phyloP scores from a whole-genome alignment of 2,888 invertebrate genomes.

The Pristionchus arcanus region DNA sequence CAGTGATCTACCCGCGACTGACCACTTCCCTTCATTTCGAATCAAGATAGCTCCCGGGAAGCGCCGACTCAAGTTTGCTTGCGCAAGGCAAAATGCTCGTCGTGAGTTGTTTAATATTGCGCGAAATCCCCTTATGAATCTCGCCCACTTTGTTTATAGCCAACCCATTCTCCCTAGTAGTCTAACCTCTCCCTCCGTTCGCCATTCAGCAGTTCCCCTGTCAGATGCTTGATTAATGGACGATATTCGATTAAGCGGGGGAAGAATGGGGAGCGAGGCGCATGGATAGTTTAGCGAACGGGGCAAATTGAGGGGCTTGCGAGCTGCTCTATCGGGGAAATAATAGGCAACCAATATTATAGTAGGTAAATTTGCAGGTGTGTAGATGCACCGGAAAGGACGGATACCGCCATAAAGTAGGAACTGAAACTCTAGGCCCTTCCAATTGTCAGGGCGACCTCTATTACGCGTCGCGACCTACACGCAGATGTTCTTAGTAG shows the following conservation, averaged over 20 bases:
- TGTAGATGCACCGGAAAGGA: background rate
- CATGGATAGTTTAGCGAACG: background rate
- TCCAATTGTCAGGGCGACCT: conserved; percentile 1
- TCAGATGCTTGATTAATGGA: conserved; percentile 43
- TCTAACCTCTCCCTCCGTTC: background rate
- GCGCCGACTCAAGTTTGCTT: too few relatives aligned
- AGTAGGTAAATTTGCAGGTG: background rate
- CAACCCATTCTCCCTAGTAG: background rate
- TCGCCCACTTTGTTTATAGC: background rate
- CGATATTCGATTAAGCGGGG: conserved; percentile 42
- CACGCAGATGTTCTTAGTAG: conserved; percentile 38
- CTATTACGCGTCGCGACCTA: conserved; percentile 22
- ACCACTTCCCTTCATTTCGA: too few relatives aligned
- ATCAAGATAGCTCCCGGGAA: too few relatives aligned
- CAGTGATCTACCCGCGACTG: too few relatives aligned
- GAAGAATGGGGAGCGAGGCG: background rate
- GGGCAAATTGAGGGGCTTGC: background rate
- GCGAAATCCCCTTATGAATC: too few relatives aligned
- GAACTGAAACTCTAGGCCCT: background rate
- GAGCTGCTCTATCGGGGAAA: background rate
- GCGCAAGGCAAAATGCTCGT: too few relatives aligned
- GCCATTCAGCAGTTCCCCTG: background rate
- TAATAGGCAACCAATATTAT: background rate
- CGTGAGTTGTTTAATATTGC: too few relatives aligned
- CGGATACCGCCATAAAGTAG: background rate